Evolutionary conservation across 37 sponge, comb jelly and placozoan species (phyloP).

Genomic region (Petrosia ficiformis): DNA sequence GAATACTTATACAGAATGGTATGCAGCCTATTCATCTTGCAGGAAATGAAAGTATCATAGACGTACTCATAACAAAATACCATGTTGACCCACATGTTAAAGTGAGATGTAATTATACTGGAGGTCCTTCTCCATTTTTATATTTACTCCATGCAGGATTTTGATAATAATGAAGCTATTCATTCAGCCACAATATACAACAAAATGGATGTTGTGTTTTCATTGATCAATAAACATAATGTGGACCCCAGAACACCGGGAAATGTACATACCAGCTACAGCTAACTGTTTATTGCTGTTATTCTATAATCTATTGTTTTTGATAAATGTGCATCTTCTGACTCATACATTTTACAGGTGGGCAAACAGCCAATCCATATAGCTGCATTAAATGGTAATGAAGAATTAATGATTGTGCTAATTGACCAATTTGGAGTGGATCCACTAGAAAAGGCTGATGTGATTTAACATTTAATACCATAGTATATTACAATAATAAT

Average conservation of each 20-base stretch:
- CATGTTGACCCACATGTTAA: not conserved
- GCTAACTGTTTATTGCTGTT: not conserved
- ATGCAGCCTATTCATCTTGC: not conserved
- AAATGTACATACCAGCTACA: not conserved
- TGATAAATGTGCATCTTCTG: no score
- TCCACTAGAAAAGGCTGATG: no score
- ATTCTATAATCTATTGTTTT: no score
- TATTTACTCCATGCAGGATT: not conserved
- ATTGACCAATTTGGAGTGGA: constrained; percentile 33
- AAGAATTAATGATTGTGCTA: not conserved
- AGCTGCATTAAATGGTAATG: constrained; percentile 13
- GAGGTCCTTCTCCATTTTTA: not conserved
- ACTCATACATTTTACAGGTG: no score
- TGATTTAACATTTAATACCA: no score
- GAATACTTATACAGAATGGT: not conserved
- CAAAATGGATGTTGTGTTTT: not conserved
- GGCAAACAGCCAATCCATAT: constrained; percentile 31
- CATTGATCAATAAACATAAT: constrained; percentile 1
- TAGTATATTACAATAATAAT: no score
- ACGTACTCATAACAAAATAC: not conserved
- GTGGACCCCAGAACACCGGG: constrained; percentile 3
- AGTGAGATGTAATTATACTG: not conserved
- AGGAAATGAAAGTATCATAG: not conserved
- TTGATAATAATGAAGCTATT: not conserved
- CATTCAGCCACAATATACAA: not conserved